Evolutionary conservation across 2,888 invertebrate genomes (phyloP), one percentile per base, ranked within the genome.

Genomic region (Nomada goodeniana): DNA sequence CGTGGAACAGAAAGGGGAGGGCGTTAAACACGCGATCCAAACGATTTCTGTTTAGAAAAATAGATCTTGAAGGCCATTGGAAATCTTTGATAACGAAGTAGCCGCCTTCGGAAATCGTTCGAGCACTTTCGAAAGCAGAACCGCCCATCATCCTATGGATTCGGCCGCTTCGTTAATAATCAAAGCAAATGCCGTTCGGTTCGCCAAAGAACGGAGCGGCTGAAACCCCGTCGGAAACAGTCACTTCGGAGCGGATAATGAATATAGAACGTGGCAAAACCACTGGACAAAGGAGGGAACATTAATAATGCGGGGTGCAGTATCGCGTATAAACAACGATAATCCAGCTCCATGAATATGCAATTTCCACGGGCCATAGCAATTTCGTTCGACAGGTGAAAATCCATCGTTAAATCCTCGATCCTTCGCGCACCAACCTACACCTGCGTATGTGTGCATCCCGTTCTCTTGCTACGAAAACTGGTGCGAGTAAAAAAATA

Each of bases 331-430:
- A 76, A 68, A 80, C 75, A 76, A 74, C 60, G 78, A 60, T 81
- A 74, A 83, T 80, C 78, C 81, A 20, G 50, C 20, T 23, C 44
- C 77, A 87, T 87, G 87, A 87, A 87, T 87, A 87, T 87, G 86
- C 78, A 86, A 68, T 50, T 50, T 59, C 60, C 13, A 26, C 42
- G 69, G 53, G 69, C 57, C 47, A 76, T 72, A 72, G 83, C 76
- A 87, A 85, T 83, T 76, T 80, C 67, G 85, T 85, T 82, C 68
- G 75, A 82, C 81, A 68, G 72, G 67, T 57, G 78, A 69, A 67
- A 57, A 68, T 82, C 53, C 57, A 18, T 4, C 47, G 80, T 76
- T 86, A 85, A 86, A 79, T 80, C 78, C 75, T 53, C 61, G 64
- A 71, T 74, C 64, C 85, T 80, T 72, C 71, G 76, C 68, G 68